These are phyloP conservation scores for Palloptera scutellata DNA, from an alignment of 2,888 invertebrate species.

Conservation along the genomic window DNA sequence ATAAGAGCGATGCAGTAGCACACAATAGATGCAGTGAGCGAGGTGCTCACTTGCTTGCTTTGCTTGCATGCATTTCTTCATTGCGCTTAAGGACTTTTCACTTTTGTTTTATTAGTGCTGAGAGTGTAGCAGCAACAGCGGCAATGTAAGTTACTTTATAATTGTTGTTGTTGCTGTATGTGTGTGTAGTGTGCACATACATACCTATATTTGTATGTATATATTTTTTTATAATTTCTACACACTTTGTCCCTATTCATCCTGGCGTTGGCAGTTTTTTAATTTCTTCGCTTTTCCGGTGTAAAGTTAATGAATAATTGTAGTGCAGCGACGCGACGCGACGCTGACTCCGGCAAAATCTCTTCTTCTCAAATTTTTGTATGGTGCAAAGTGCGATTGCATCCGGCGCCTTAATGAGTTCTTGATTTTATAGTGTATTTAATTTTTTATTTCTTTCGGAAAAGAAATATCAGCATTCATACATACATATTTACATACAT, in stretches of 20 bases:
- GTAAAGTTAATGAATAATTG: conserved; percentile 62
- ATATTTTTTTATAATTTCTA: conserved; percentile 34
- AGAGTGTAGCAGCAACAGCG: conserved; percentile 20
- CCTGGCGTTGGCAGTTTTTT: conserved; percentile 60
- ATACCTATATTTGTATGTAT: conserved; percentile 28
- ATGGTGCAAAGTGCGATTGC: conserved; percentile 61
- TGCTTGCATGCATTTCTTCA: conserved; percentile 37
- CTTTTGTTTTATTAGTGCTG: conserved; percentile 62
- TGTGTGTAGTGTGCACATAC: neutral
- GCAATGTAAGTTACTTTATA: neutral
- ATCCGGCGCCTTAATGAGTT: conserved; percentile 62
- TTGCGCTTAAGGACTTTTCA: conserved; percentile 61
- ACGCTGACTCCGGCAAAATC: neutral
- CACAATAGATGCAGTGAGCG: neutral
- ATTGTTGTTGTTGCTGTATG: conserved; percentile 34
- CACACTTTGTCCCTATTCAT: conserved; percentile 56
- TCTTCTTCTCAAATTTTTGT: conserved; percentile 30
- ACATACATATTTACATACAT: too few species aligned
- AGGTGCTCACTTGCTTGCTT: neutral
- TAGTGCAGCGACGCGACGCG: conserved; percentile 38
- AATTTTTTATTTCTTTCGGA: neutral
- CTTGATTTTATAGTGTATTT: conserved; percentile 51
- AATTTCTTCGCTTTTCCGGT: conserved; percentile 60
- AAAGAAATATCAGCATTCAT: too few species aligned
- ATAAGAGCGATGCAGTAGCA: neutral